Evolutionary conservation across 2,113 vertebrate genomes (phyloP).

Genomic region (Rhadina sibilatrix): DNA sequence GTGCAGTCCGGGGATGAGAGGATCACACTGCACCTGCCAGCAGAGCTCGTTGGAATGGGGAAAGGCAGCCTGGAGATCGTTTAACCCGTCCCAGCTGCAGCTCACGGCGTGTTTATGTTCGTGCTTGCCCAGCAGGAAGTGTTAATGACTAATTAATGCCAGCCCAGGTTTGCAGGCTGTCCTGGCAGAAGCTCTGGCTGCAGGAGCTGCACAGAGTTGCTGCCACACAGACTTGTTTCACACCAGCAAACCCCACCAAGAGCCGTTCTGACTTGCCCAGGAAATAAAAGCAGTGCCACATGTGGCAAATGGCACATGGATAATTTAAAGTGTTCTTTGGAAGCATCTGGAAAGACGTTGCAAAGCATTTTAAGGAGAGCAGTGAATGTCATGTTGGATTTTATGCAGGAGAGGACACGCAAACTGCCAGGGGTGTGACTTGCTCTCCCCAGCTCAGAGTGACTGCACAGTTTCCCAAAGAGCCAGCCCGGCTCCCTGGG

Average conservation of each 20-base stretch:
- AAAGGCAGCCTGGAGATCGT: not conserved
- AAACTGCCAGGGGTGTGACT: not conserved
- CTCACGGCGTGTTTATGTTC: not conserved
- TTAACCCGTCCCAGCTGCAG: not conserved
- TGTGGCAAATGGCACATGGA: not conserved
- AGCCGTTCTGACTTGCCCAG: not conserved
- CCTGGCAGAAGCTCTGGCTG: not conserved
- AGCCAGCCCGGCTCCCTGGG: not conserved
- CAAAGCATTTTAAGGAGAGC: not conserved
- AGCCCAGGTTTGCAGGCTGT: not conserved
- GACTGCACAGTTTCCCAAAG: not conserved
- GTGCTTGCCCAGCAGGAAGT: not conserved
- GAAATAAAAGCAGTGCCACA: not conserved
- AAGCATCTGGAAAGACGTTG: not conserved
- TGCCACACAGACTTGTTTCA: not conserved
- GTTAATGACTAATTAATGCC: not conserved
- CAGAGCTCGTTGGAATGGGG: not conserved
- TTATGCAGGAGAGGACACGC: not conserved
- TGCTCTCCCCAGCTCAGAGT: not conserved
- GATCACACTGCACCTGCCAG: rapidly evolving
- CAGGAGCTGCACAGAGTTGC: not conserved
- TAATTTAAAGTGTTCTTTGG: not conserved
- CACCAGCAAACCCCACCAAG: not conserved
- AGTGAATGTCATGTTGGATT: not conserved
- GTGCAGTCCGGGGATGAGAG: not conserved